Base-by-base conservation (phyloP, 2,888 invertebrate species). In the Gymnoscelis rufifasciata region DNA sequence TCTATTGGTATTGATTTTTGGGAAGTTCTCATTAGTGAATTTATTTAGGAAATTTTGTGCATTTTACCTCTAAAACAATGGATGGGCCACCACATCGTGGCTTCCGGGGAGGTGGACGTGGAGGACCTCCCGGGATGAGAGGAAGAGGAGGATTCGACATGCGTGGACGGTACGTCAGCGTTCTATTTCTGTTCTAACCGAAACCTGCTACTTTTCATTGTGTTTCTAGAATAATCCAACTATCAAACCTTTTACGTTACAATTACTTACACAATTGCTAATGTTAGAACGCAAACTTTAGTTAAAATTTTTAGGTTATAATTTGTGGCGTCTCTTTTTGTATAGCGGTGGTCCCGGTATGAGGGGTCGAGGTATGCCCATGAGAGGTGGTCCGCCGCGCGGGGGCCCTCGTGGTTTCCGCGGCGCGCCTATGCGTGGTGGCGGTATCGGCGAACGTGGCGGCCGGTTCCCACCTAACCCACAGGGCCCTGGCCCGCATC, bases 401-500 rank as follows among this genome's bases (percentile, higher is more conserved):
- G 84, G 84, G 1, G 83, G 81, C 0, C 84, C 84, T 6, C 71
- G 87, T 31, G 86, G 86, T 0, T 86, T 83, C 45, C 77, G 86
- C 8, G 87, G 84, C 2, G 83, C 78, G 0, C 83, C 83, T 0
- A 83, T 83, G 83, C 74, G 87, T 8, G 84, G 84, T 13, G 76
- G 76, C 6, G 83, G 82, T n/a, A n/a, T n/a, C n/a, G 84, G 82
- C 0, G 86, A 80, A 3, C 69, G 83, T 29, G 78, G 87, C n/a
- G 83, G 83, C 0, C 75, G 87, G 7, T 87, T 87, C 51, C 80
- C 78, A 1, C 83, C 81, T 0, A 83, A 83, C 1, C 87, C 87
- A 0, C 87, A 84, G 51, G 88, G 87, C 0, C 88, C 88, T 0
- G 88, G 88, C 4, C 87, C 88, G 3, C 88, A 88, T 57, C 88